Conservation (phyloP, 2,797 vertebrate species). For the Melanotaenia nigrans region DNA sequence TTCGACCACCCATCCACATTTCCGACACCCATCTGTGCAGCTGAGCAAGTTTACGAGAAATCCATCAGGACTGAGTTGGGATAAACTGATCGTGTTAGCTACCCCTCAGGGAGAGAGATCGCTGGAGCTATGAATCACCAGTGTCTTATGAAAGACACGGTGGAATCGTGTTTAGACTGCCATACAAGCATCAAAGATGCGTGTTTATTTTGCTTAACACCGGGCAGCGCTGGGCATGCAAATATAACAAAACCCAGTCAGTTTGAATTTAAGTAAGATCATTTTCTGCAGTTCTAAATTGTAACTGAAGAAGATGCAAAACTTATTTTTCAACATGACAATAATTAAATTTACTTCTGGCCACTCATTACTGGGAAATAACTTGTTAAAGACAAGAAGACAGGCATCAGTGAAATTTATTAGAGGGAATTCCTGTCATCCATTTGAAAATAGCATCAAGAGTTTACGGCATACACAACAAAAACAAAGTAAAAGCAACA, state of each 20-base stretch:
- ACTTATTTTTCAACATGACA: not conserved
- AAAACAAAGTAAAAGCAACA: slow-evolving; percentile 49
- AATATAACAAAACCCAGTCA: slow-evolving; percentile 25
- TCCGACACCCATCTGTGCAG: slow-evolving; percentile 41
- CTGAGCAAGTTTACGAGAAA: slow-evolving; percentile 50
- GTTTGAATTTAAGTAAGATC: not conserved
- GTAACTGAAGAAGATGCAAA: not conserved
- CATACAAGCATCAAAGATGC: slow-evolving; percentile 45
- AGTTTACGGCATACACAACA: slow-evolving; percentile 20
- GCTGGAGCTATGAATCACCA: slow-evolving; percentile 53
- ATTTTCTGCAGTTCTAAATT: not conserved
- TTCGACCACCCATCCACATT: slow-evolving; percentile 22
- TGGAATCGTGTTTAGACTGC: slow-evolving; percentile 49
- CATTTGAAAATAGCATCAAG: slow-evolving; percentile 13
- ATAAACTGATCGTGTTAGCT: slow-evolving; percentile 59
- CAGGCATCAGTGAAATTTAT: not conserved
- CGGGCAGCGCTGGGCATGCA: slow-evolving; percentile 34
- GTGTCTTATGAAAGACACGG: slow-evolving; percentile 58
- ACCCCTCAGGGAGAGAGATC: slow-evolving; percentile 43
- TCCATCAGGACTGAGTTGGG: slow-evolving; percentile 51
- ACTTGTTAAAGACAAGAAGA: not conserved
- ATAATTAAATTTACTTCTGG: not conserved
- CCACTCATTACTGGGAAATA: not conserved
- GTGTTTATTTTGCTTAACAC: slow-evolving; percentile 32
- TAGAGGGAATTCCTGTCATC: not conserved